These are phyloP conservation scores for Boleophthalmus pectinirostris DNA, from an alignment of 2,113 vertebrate species.

Conservation along the genomic window DNA sequence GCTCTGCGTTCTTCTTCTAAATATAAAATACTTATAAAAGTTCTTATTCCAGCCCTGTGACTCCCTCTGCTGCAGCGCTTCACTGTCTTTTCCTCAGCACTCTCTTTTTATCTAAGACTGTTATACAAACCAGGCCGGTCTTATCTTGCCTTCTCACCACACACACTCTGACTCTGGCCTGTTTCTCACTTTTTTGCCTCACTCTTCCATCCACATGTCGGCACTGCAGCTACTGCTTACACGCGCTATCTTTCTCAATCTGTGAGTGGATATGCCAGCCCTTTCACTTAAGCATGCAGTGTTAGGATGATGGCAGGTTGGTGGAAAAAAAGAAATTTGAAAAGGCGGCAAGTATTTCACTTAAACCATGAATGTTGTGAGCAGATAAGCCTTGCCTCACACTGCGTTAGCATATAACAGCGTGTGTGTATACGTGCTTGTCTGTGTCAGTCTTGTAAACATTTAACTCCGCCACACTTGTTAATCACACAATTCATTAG, in stretches of 20 bases:
- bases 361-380: slow-evolving; percentile 52
- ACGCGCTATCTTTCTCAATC: slow-evolving; percentile 54
- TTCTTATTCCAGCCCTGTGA: not conserved
- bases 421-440: slow-evolving; percentile 20
- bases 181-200: slow-evolving; percentile 12
- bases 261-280: slow-evolving; percentile 63
- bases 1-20: not conserved
- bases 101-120: slow-evolving; percentile 57
- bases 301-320: slow-evolving; percentile 28
- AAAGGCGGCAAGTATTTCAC: slow-evolving; percentile 51
- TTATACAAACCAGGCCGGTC: slow-evolving; percentile 64
- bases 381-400: slow-evolving; percentile 53
- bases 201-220: slow-evolving; percentile 28
- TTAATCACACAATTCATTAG: slow-evolving; percentile 75
- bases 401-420: slow-evolving; percentile 27
- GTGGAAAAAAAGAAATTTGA: slow-evolving; percentile 29
- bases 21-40: not conserved
- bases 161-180: slow-evolving; percentile 19
- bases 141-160: slow-evolving; percentile 55
- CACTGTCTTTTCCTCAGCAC: slow-evolving; percentile 40
- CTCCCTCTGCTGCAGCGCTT: slow-evolving; percentile 20
- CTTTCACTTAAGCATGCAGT: slow-evolving; percentile 64
- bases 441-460: slow-evolving; percentile 49
- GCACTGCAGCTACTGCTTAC: slow-evolving; percentile 18
- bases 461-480: slow-evolving; percentile 65